Evolutionary conservation across 2,797 vertebrate species (phyloP).

Genomic region (Takifugu rubripes): DNA sequence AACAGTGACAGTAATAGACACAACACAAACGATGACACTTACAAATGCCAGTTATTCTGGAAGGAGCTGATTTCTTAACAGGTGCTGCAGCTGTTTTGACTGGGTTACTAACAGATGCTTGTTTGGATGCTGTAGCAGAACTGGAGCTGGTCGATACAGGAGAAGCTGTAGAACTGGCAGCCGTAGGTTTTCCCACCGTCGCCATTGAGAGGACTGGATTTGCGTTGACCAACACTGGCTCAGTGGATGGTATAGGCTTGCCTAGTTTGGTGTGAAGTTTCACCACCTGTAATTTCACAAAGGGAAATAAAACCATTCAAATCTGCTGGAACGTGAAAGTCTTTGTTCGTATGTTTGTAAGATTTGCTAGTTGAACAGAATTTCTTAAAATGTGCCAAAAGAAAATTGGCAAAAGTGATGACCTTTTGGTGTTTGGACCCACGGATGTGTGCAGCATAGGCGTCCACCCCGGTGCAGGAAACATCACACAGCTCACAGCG

Average conservation of each 20-base stretch:
- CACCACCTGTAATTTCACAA: conserved; percentile 74
- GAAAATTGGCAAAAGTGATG: not conserved
- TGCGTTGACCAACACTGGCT: conserved; percentile 75
- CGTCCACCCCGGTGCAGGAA: conserved; percentile 79
- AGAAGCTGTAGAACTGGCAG: conserved; percentile 24
- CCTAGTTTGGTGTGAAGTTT: conserved; percentile 85
- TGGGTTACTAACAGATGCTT: conserved; percentile 9
- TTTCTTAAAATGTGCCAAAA: not conserved
- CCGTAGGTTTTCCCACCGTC: conserved; percentile 57
- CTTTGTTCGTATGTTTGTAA: conserved; percentile 19
- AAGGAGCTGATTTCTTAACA: conserved; percentile 59
- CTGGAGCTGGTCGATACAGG: conserved; percentile 29
- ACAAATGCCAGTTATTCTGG: conserved; percentile 69
- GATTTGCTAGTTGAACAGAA: too few relatives aligned
- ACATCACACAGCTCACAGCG: conserved; percentile 82
- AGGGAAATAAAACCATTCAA: conserved; percentile 22
- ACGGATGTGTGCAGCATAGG: conserved; percentile 70
- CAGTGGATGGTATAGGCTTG: conserved; percentile 82
- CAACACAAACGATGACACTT: conserved; percentile 40
- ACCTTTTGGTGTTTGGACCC: conserved; percentile 83
- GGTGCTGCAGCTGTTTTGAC: conserved; percentile 29
- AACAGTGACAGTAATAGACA: not conserved
- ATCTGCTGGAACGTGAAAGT: conserved; percentile 28
- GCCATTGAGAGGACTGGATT: conserved; percentile 60
- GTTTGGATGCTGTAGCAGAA: conserved; percentile 43